A percentile compares a stretch with the other conserved stretches of the same genome.
phyloP scores from a whole-genome alignment of 2,797 vertebrate species.

The Gadopsis bispinosus region DNA sequence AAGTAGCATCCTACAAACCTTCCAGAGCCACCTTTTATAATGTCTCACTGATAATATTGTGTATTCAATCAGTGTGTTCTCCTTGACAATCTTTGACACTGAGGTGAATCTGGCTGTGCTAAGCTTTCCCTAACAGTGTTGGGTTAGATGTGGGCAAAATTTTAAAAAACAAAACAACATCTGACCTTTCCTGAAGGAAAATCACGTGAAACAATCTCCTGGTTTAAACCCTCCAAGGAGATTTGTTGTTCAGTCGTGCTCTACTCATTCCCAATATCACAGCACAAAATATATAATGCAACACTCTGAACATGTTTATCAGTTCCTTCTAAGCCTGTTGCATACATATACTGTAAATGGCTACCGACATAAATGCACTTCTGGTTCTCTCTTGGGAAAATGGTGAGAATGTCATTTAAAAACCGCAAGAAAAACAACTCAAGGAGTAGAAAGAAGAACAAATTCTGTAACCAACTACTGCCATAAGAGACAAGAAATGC shows the following conservation, averaged over 20 bases:
- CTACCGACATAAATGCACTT: conserved; percentile 3
- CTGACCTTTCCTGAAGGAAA: conserved; percentile 49
- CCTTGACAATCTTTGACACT: conserved; percentile 43
- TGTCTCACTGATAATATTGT: conserved; percentile 1
- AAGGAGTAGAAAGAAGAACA: conserved; percentile 1
- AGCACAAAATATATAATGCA: neutral
- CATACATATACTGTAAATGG: conserved; percentile 11
- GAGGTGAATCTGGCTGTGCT: conserved; percentile 29
- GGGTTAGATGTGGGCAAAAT: conserved; percentile 28
- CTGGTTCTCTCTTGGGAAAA: conserved; percentile 16
- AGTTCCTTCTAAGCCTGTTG: conserved; percentile 1
- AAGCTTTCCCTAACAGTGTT: conserved; percentile 26
- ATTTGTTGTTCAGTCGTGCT: conserved; percentile 5
- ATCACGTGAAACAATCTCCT: conserved; percentile 12
- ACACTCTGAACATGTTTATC: conserved; percentile 13
- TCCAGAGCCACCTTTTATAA: neutral
- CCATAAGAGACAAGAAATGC: conserved; percentile 22
- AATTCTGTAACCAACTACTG: conserved; percentile 22
- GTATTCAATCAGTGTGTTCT: conserved; percentile 40
- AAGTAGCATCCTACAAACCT: neutral
- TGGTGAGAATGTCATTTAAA: conserved; percentile 6
- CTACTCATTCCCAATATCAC: neutral
- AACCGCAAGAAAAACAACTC: conserved; percentile 25
- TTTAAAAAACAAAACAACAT: conserved; percentile 29
- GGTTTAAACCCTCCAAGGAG: conserved; percentile 27